Base-by-base conservation (phyloP, 53 echinoderm and acorn worm species). In the Hippasteria phrygiana region DNA sequence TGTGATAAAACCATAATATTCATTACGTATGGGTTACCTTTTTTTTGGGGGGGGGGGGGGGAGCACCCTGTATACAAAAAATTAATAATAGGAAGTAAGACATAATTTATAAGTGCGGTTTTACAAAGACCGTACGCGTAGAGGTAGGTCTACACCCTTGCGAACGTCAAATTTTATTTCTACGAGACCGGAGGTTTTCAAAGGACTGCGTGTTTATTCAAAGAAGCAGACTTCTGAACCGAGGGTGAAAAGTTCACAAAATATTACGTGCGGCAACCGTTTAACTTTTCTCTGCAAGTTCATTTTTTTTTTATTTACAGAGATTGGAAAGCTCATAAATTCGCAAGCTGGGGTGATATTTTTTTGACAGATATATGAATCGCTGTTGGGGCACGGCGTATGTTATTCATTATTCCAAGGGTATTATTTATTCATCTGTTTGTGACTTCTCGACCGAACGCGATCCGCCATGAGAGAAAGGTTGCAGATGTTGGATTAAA, bases 321-420 rank as follows among this genome's bases (percentile, higher is more conserved):
- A 63, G 82, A 63, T 14, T 82, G 24, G 32, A 66, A 77, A 62
- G 65, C 82, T 66, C 82, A 66, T 82, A 82, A 82, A 82, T 82
- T 82, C 82, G 73, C 56, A 65, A 2, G 43, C 66, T 46, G 1
- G 82, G 82, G 43, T 47, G 45, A 75, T 4, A 29, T 43, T 37
- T 80, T 45, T 82, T 45, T 65, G 82, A 82, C 18, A 66, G 82
- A 82, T 82, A 63, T 66, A 82, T 75, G 75, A 75, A 75, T 50
- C 35, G 51, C 48, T 62, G 63, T 20, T 62, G 22, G 82, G 43
- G 41, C 56, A 66, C 9, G 28, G 66, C 31, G 66, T 43, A 18
- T 43, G 34, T 40, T 43, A 29, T 64, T 28, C 41, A 73, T 42
- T 42, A 1, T 48, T 16, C 43, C 33, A 16, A 27, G 16, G 50